Base-by-base conservation (phyloP, 2,797 vertebrate genomes). In the Cyclura pinguis region DNA sequence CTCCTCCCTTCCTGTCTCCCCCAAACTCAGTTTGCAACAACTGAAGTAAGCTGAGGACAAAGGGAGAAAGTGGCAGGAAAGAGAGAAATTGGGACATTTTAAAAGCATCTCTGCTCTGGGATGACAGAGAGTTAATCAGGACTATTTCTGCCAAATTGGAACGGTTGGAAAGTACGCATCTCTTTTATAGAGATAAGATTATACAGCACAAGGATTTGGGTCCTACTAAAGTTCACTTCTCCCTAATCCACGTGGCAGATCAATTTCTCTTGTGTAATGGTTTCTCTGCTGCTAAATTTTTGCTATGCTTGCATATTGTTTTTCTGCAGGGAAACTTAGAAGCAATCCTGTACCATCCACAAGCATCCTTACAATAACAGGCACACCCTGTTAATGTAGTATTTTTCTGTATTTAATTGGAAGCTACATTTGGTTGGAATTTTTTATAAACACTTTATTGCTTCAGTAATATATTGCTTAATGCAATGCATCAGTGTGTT, bases 401-500 rank as follows among this genome's bases (percentile, higher is more conserved):
- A 59, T 57, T 74, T 83, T 74, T 27, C 20, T 78, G 74, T 32
- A 84, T 78, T 69, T 80, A n/a, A 78, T 59, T 67, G 32, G 29
- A 87, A 84, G 29, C 50, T 50, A 6, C 10, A 38, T 59, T 90
- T 80, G 42, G 42, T n/a, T 78, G 42, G 24, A 52, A 85, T 7
- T 80, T 18, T 47, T 80, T 52, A 52, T 47, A 80, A 84, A 73
- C 20, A 1, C 1, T 85, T 59, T 72, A 24, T 84, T 59, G 9
- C n/a, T 91, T 73, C 57, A 52, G 47, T 77, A 83, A 88, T 20
- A 22, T 67, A 80, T 24, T 84, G 77, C 64, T 69, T 64, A 74
- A 81, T 24, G 55, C 24, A 85, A 50, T 55, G 50, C 47, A 22
- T 69, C 10, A 69, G 62, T n/a, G 59, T 72, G 59, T 88, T 84